These are phyloP conservation scores for Volucella inanis DNA, from an alignment of 2,888 invertebrate genomes.

Conservation along the genomic window DNA sequence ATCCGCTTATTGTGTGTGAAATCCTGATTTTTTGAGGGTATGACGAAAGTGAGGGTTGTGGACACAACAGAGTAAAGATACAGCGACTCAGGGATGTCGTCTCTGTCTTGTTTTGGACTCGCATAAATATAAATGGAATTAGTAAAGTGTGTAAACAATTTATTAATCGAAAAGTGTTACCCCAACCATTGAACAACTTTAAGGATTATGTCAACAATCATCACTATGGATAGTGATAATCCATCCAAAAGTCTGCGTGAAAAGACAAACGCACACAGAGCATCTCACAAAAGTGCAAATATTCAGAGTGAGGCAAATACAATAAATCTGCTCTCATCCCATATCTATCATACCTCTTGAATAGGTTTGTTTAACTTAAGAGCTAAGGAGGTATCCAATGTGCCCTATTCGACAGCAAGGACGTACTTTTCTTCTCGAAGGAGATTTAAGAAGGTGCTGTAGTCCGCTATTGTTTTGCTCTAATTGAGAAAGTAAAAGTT, in stretches of 20 bases:
- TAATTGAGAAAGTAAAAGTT: slow-evolving; percentile 73
- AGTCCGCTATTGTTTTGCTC: slow-evolving; percentile 60
- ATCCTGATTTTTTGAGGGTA: slow-evolving; percentile 32
- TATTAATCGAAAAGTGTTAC: slow-evolving; percentile 64
- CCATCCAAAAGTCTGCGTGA: slow-evolving; percentile 5
- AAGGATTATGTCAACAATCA: slow-evolving; percentile 71
- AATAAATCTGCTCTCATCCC: slow-evolving; percentile 50
- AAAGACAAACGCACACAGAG: slow-evolving; percentile 26
- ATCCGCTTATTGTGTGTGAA: slow-evolving; percentile 69
- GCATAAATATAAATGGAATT: slow-evolving; percentile 72
- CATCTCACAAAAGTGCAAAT: slow-evolving; percentile 57
- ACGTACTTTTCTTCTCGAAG: background rate
- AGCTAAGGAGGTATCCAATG: slow-evolving; percentile 17
- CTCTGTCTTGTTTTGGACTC: slow-evolving; percentile 9
- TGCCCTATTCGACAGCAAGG: slow-evolving; percentile 18
- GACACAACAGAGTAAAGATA: background rate
- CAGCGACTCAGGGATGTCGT: background rate
- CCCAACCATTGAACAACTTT: slow-evolving; percentile 10
- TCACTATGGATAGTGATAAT: slow-evolving; percentile 32
- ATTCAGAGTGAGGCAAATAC: slow-evolving; percentile 46
- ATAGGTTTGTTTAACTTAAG: slow-evolving; percentile 55
- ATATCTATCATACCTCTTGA: slow-evolving; percentile 9
- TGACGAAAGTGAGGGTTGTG: background rate
- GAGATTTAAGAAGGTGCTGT: background rate
- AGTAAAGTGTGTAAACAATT: slow-evolving; percentile 72